Base-by-base conservation (phyloP, 2,113 vertebrate species). In the Callipepla californica region DNA sequence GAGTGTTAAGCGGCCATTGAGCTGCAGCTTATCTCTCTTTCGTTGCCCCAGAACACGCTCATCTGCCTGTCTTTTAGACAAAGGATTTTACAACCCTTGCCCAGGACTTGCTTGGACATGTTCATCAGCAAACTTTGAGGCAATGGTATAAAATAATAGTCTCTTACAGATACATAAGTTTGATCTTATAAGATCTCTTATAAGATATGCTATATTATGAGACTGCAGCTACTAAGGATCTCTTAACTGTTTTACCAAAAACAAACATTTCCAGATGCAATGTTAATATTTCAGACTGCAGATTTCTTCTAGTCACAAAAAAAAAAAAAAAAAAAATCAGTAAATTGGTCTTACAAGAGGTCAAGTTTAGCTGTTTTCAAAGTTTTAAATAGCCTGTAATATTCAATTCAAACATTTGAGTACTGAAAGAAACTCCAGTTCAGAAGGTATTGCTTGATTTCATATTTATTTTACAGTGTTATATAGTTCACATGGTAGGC, bases 401-500 rank as follows among this genome's bases (percentile, higher is more conserved):
- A 4, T 53, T 8, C 8, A 68, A 34, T 11, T 9, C 11, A 78
- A 47, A 42, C 4, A 22, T 55, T 75, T 50, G 55, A 11, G 69
- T 8, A 42, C 5, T n/a, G 34, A 59, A 55, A 47, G 55, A n/a
- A 0, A 3, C 10, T 78, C 36, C 23, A 5, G 11, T 77, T 85
- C 81, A 81, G 30, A 72, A 11, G 3, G 2, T 8, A 76, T 30
- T 50, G 48, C 85, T 63, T 88, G 80, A 80, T 3, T 11, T 77
- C 48, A 38, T 1, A 19, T 77, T 85, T 65, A 36, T 36, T 36
- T 36, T 58, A 36, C 1, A 44, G 11, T 73, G 51, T 14, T 14
- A 11, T 15, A 1, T 3, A 53, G 13, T 44, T 45, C 65, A 63
- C 4, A 2, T 2, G 7, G 2, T 59, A 45, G 3, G 21, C 10